A percentile compares a stretch with the other conserved stretches of the same genome.
Evolutionary conservation across 2,888 invertebrate species (phyloP).

Genomic region (Macrostomum cliftonense): DNA sequence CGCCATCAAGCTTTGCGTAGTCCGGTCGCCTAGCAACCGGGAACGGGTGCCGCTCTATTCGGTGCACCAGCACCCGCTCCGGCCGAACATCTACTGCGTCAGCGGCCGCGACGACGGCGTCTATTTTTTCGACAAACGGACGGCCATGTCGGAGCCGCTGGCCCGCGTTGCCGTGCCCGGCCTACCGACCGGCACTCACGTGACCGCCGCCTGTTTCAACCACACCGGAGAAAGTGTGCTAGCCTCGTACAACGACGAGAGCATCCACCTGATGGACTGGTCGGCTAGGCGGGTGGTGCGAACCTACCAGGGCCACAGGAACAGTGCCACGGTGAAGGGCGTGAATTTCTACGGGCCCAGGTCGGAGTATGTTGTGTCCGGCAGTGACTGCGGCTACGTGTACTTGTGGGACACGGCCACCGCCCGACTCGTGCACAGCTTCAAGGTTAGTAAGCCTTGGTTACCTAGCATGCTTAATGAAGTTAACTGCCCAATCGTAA

Average conservation of each 20-base stretch:
- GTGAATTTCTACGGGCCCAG: conserved; percentile 79
- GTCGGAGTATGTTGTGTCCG: conserved; percentile 73
- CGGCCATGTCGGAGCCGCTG: not conserved
- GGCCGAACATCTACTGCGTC: conserved; percentile 57
- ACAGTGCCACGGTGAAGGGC: conserved; percentile 53
- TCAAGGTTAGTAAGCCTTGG: conserved; percentile 40
- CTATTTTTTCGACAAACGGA: not conserved
- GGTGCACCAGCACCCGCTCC: conserved; percentile 62
- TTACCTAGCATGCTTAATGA: no score
- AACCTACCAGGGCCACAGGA: conserved; percentile 48
- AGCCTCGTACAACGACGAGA: conserved; percentile 79
- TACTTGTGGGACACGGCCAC: conserved; percentile 70
- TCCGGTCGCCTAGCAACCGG: not conserved
- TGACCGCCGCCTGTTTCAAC: not conserved
- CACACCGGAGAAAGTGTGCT: conserved; percentile 40
- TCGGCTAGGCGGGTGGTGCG: conserved; percentile 38
- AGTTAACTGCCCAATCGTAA: no score
- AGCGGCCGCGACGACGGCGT: conserved; percentile 62
- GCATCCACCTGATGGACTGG: conserved; percentile 68
- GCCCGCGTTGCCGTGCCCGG: not conserved
- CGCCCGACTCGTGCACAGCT: conserved; percentile 70
- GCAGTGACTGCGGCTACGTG: conserved; percentile 73
- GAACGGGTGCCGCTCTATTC: conserved; percentile 57
- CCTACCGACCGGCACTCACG: not conserved
- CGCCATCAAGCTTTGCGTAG: not conserved